Evolutionary conservation across 2,113 vertebrate genomes (phyloP).

Genomic region (Lamprologus tigripictilis): DNA sequence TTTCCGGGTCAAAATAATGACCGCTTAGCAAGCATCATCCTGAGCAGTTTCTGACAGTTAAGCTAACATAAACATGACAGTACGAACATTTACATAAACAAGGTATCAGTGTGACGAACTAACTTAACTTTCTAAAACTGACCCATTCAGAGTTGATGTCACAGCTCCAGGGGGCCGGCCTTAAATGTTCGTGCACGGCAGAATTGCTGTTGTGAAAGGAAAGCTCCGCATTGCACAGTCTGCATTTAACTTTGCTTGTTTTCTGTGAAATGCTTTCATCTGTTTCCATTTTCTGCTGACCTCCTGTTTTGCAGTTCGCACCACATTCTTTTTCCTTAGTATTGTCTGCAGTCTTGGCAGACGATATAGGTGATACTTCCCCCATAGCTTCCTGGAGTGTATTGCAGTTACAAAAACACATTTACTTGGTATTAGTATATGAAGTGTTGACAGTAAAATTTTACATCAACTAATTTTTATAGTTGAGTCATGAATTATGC

Average conservation of each 20-base stretch:
- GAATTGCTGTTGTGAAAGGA: neutral
- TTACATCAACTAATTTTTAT: rapidly evolving
- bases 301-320: neutral
- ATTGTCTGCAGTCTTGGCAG: neutral
- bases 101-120: neutral
- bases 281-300: neutral
- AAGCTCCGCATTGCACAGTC: rapidly evolving
- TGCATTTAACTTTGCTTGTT: neutral
- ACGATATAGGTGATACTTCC: neutral
- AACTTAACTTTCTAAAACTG: neutral
- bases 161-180: neutral
- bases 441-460: neutral
- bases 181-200: neutral
- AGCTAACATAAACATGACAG: neutral
- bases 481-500: neutral
- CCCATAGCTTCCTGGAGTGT: neutral
- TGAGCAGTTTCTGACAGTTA: rapidly evolving
- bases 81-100: rapidly evolving
- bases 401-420: neutral
- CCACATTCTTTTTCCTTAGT: neutral
- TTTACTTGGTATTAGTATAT: neutral
- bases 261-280: neutral
- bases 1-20: neutral
- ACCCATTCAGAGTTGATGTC: neutral
- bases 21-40: neutral